These are phyloP conservation scores for Lycodopsis pacificus DNA, from an alignment of 2,797 vertebrate genomes.

Conservation along the genomic window DNA sequence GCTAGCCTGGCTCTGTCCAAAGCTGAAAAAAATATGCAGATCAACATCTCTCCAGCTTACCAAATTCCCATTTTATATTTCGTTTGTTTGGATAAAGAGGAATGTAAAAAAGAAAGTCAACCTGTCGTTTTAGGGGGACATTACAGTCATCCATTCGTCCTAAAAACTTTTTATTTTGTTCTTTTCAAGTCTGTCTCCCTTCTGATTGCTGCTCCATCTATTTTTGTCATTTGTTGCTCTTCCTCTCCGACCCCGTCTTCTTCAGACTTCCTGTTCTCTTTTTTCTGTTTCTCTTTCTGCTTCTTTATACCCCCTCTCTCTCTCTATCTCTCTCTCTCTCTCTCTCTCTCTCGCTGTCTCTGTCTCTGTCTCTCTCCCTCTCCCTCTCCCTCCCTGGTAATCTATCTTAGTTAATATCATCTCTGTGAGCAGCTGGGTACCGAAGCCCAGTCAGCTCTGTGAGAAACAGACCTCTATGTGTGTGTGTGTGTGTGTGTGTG, in stretches of 20 bases:
- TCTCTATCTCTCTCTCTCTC: slow-evolving; percentile 8
- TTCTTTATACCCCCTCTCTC: slow-evolving; percentile 8
- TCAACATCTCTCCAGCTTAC: not conserved
- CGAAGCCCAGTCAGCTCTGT: slow-evolving; percentile 77
- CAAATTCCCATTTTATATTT: not conserved
- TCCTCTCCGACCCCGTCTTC: not conserved
- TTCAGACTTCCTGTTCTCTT: not conserved
- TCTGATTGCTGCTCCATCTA: not conserved
- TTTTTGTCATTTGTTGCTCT: slow-evolving; percentile 1
- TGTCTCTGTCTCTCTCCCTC: slow-evolving; percentile 17
- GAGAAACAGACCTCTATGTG: slow-evolving; percentile 61
- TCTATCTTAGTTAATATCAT: slow-evolving; percentile 87
- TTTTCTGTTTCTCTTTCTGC: slow-evolving; percentile 2
- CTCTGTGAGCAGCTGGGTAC: slow-evolving; percentile 84
- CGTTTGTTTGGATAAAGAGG: not conserved
- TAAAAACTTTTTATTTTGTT: not conserved
- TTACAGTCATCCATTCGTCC: not conserved
- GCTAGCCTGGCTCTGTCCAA: not conserved
- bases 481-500: slow-evolving; percentile 15
- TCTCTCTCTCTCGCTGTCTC: slow-evolving; percentile 7
- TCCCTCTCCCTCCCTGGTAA: slow-evolving; percentile 61
- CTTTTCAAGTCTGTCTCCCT: not conserved
- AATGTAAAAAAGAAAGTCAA: not conserved
- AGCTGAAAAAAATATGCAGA: not conserved
- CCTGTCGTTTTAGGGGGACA: no score